phyloP scores from a whole-genome alignment of 2,888 invertebrate species.

The Lepas anatifera region DNA sequence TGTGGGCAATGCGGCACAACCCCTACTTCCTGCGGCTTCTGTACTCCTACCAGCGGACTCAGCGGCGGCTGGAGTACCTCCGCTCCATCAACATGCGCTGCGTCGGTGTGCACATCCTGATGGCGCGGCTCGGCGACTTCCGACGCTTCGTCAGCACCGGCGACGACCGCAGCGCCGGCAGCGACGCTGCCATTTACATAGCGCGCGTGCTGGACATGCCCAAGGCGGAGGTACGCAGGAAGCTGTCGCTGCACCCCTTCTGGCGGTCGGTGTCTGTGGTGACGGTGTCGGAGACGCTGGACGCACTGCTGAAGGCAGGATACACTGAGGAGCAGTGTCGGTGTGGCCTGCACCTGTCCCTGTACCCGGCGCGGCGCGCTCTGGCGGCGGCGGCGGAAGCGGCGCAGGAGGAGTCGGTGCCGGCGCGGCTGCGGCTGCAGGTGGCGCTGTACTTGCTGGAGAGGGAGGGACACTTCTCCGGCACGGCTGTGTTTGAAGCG shows the following conservation, averaged over 20 bases:
- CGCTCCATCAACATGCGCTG: not conserved
- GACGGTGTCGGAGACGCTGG: not conserved
- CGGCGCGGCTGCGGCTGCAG: not conserved
- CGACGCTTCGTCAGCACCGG: not conserved
- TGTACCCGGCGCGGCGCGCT: not conserved
- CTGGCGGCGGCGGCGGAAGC: not conserved
- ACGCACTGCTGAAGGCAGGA: not conserved
- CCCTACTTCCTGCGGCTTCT: not conserved
- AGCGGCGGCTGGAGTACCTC: not conserved
- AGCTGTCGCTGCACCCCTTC: not conserved
- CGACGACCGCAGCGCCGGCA: not conserved
- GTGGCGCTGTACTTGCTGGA: not conserved
- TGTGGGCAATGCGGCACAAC: constrained; percentile 4
- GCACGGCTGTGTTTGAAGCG: not conserved
- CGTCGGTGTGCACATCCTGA: not conserved
- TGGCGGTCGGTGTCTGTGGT: not conserved
- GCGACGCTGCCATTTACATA: not conserved
- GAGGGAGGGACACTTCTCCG: not conserved
- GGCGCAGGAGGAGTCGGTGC: not conserved
- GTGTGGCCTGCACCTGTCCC: not conserved
- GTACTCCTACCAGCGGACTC: not conserved
- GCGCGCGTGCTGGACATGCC: not conserved
- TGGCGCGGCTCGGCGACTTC: not conserved
- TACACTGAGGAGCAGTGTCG: not conserved
- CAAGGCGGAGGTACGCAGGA: not conserved